phyloP scores from a whole-genome alignment of 2,888 invertebrate species.

The Onchidella celtica region DNA sequence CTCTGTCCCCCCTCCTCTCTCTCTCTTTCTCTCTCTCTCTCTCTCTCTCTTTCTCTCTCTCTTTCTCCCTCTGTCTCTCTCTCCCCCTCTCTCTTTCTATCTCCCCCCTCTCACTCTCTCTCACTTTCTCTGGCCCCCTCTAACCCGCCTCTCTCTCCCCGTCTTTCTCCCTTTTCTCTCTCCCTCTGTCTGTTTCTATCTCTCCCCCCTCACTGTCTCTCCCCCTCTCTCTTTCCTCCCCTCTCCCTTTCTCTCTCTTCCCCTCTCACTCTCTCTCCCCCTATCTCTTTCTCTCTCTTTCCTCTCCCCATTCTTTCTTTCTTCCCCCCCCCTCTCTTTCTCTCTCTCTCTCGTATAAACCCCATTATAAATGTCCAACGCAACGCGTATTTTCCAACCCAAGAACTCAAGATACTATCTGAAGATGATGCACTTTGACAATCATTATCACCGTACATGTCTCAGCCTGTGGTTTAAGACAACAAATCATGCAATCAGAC shows the following conservation, averaged over 20 bases:
- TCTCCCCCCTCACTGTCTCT: neutral
- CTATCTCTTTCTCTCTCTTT: conserved; percentile 7
- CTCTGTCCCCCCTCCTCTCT: too few species aligned
- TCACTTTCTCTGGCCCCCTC: neutral
- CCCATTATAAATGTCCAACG: too few species aligned
- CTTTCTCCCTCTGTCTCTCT: neutral
- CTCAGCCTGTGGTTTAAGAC: too few species aligned
- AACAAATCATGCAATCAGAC: too few species aligned
- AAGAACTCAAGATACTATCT: too few species aligned
- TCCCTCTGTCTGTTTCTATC: neutral
- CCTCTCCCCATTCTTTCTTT: neutral
- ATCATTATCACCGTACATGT: too few species aligned
- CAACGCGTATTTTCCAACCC: too few species aligned
- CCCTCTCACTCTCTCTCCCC: neutral
- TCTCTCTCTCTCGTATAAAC: conserved; percentile 20
- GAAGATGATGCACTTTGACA: too few species aligned
- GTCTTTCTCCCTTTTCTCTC: neutral
- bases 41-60: neutral
- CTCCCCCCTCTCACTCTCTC: neutral
- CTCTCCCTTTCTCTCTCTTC: neutral
- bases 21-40: conserved; percentile 14
- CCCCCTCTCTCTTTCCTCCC: neutral
- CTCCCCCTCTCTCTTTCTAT: neutral
- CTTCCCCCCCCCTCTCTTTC: neutral
- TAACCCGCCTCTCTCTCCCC: neutral